Evolutionary conservation across 2,797 vertebrate genomes (phyloP), one percentile per base, ranked within the genome.

Genomic region (Coracias cyanogaster): DNA sequence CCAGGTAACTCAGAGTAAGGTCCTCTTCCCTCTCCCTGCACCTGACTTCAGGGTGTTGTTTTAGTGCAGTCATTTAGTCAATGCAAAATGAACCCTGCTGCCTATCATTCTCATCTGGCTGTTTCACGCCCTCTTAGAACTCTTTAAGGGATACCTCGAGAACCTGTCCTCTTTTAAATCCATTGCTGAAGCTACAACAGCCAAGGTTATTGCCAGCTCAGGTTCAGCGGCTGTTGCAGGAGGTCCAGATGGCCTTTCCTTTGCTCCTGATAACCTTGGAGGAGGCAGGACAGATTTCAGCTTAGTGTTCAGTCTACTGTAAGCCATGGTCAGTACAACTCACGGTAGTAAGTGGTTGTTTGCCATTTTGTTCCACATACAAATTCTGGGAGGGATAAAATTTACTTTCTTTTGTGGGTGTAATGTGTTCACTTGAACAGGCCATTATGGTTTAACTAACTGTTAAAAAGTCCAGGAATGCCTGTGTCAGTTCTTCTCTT

Each of bases 391-490:
- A 62, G 45, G 60, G 45, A 89, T 25, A 79, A 90, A 89, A 94
- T 85, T 71, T 84, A 92, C 71, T 95, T 94, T 95, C 81, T 64
- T 71, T 82, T 65, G 60, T 60, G 78, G 77, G 78, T 94, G n/a
- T 82, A 84, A 73, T 33, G 43, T 3, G 5, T 77, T 94, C 80
- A 86, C 82, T 92, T 86, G 64, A 96, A 94, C 46, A 86, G 70
- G 43, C 77, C 55, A 39, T 46, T 94, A 94, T 89, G 96, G 95
- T 82, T 93, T 81, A 94, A 94, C 82, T 81, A 94, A 94, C 82
- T 74, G 85, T 43, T 93, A 74, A 82, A 86, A 91, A 93, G 66
- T 82, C 69, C 73, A 74, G 70, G 87, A 93, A 96, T 94, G 84
- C 66, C 72, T 96, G 70, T 90, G 95, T 95, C 91, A 96, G 82